These are phyloP conservation scores for Stenichneumon culpator DNA, from an alignment of 2,888 invertebrate genomes.

Conservation along the genomic window DNA sequence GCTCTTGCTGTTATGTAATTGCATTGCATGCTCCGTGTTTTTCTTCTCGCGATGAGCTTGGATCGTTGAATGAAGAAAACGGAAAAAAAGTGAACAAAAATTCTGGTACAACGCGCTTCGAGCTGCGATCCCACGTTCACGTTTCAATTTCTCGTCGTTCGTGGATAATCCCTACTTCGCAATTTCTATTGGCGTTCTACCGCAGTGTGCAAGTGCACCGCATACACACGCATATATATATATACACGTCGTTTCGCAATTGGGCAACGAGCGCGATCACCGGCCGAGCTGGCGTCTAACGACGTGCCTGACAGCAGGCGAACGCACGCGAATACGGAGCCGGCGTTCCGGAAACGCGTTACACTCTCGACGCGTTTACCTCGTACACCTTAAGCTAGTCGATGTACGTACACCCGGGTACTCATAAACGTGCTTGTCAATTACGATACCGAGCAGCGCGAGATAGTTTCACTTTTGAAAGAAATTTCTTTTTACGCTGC, in stretches of 20 bases:
- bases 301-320: conserved; percentile 62
- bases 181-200: conserved; percentile 59
- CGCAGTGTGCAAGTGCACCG: conserved; percentile 25
- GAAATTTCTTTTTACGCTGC: neutral
- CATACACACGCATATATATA: neutral
- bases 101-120: conserved; percentile 49
- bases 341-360: conserved; percentile 61
- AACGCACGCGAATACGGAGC: conserved; percentile 59
- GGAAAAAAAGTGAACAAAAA: neutral
- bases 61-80: conserved; percentile 45
- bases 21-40: conserved; percentile 10
- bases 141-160: conserved; percentile 60
- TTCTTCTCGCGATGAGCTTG: conserved; percentile 41
- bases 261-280: conserved; percentile 61
- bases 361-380: conserved; percentile 48
- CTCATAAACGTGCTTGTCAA: conserved; percentile 9
- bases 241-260: conserved; percentile 60
- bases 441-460: conserved; percentile 26
- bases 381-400: conserved; percentile 27
- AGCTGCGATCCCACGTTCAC: conserved; percentile 62
- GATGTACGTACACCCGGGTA: neutral
- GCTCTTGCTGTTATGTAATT: conserved; percentile 9
- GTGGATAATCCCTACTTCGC: conserved; percentile 57
- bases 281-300: conserved; percentile 53
- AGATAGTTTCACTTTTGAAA: conserved; percentile 27